These are phyloP conservation scores for Drosophila melanica DNA, from an alignment of 1,140 invertebrate species.

Conservation along the genomic window DNA sequence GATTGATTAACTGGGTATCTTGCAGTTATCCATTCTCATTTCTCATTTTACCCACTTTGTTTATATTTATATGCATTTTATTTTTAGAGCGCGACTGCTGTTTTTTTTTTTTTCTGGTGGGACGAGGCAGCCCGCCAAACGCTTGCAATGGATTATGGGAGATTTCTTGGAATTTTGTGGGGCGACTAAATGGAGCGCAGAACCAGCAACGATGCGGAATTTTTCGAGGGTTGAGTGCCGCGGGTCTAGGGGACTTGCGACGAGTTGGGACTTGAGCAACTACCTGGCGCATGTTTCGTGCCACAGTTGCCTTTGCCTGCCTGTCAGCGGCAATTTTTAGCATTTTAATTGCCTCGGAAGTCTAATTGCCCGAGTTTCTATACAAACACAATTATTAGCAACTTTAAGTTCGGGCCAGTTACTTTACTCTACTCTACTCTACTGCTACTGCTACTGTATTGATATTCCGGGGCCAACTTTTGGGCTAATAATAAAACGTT, in stretches of 20 bases:
- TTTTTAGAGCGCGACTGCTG: conserved; percentile 52
- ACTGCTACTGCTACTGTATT: neutral
- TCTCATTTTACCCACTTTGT: conserved; percentile 1
- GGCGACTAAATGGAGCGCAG: conserved; percentile 49
- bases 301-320: conserved; percentile 17
- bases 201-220: neutral
- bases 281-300: conserved; percentile 20
- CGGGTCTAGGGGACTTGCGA: too few species aligned
- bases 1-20: neutral
- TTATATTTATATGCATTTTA: conserved; percentile 55
- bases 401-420: conserved; percentile 1
- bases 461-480: conserved; percentile 9
- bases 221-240: neutral
- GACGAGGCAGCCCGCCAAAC: neutral
- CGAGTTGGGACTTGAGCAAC: neutral
- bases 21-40: neutral
- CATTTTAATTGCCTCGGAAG: conserved; percentile 43
- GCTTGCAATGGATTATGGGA: conserved; percentile 45
- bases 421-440: too few species aligned
- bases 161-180: conserved; percentile 75
- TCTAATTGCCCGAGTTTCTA: conserved; percentile 25
- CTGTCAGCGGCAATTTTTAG: conserved; percentile 18
- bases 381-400: neutral
- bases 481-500: conserved; percentile 37
- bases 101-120: neutral